A percentile compares a stretch with the other conserved stretches of the same genome.
Evolutionary conservation across 2,113 vertebrate species (phyloP).

Genomic region (Myrmecobius fasciatus): DNA sequence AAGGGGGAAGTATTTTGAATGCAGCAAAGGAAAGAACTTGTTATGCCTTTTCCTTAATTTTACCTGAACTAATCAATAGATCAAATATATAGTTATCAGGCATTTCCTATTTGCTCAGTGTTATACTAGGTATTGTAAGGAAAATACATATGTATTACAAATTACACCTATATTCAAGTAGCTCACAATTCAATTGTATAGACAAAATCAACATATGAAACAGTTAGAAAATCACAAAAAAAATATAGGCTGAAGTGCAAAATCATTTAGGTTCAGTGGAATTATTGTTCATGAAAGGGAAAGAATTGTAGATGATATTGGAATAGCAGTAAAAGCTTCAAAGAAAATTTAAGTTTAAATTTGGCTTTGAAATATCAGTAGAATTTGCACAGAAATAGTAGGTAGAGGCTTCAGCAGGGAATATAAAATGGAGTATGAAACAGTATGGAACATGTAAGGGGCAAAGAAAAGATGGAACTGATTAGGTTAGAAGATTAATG

Average conservation of each 20-base stretch:
- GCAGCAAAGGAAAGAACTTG: not conserved
- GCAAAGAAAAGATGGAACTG: not conserved
- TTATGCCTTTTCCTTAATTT: not conserved
- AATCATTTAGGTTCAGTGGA: not conserved
- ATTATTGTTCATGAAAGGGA: not conserved
- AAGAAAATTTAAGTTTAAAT: not conserved
- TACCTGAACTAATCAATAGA: not conserved
- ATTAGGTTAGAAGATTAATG: not conserved
- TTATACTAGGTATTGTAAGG: not conserved
- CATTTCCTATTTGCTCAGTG: not conserved
- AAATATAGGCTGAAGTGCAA: not conserved
- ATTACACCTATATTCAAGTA: not conserved
- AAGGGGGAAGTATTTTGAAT: not conserved
- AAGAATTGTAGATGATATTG: not conserved
- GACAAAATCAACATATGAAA: not conserved
- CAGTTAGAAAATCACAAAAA: not conserved
- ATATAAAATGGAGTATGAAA: not conserved
- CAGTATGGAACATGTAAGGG: not conserved
- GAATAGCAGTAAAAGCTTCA: not conserved
- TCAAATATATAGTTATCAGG: not conserved
- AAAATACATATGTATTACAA: not conserved
- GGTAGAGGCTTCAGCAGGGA: not conserved
- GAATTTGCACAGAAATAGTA: not conserved
- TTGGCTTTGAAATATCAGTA: not conserved
- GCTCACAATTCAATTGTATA: not conserved